phyloP scores from a whole-genome alignment of 1,140 invertebrate species.

The Bathynomus jamesi region DNA sequence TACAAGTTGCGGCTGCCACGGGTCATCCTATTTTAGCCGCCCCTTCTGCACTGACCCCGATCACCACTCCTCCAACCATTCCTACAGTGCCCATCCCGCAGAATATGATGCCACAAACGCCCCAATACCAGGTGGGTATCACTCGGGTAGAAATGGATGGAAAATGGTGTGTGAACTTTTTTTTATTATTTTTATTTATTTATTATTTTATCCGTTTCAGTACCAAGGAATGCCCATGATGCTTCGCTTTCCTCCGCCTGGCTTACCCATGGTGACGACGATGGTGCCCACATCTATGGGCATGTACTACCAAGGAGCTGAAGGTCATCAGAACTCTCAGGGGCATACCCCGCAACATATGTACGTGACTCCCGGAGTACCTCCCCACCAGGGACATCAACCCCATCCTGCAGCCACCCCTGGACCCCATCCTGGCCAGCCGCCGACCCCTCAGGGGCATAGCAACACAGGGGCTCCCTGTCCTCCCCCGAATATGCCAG shows the following conservation, averaged over 20 bases:
- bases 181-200: conserved; percentile 2
- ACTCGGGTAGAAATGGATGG: background rate
- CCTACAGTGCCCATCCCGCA: conserved; percentile 27
- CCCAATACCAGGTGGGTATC: conserved; percentile 20
- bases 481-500: conserved; percentile 23
- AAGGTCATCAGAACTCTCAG: conserved; percentile 32
- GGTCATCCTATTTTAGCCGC: conserved; percentile 73
- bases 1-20: conserved; percentile 65
- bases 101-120: conserved; percentile 35
- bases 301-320: conserved; percentile 27
- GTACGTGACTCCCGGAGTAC: conserved; percentile 25
- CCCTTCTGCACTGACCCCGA: no score
- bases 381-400: conserved; percentile 34
- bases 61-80: conserved; percentile 30
- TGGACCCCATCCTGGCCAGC: conserved; percentile 22
- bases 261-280: conserved; percentile 39
- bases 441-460: conserved; percentile 24
- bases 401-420: conserved; percentile 28
- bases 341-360: conserved; percentile 23
- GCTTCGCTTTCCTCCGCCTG: conserved; percentile 39
- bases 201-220: conserved; percentile 7
- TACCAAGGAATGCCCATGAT: conserved; percentile 37
- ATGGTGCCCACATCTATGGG: conserved; percentile 29
- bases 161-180: background rate
- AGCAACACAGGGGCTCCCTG: conserved; percentile 12